Percentiles rank a stretch among this genome's conserved stretches.
These are phyloP conservation scores for Lipotes vexillifer DNA, from an alignment of 2,113 vertebrate genomes.

Conservation along the genomic window DNA sequence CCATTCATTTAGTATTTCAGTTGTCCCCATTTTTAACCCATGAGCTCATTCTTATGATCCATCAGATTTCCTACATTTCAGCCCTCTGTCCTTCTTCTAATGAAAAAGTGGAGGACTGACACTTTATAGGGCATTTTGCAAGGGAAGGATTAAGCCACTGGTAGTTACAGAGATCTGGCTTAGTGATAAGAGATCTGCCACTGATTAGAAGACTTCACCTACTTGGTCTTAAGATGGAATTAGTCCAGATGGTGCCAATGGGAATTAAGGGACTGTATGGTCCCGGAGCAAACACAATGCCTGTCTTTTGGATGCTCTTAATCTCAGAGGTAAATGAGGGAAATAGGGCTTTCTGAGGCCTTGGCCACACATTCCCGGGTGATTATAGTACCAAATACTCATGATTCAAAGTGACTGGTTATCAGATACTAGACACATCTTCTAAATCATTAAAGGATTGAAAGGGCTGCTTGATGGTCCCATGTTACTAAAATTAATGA, in stretches of 20 bases:
- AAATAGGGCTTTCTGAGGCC: background rate
- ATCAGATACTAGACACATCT: conserved; percentile 40
- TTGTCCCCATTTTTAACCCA: background rate
- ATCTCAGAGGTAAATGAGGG: conserved; percentile 54
- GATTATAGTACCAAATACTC: conserved; percentile 48
- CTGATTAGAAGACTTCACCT: background rate
- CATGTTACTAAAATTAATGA: background rate
- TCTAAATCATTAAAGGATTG: conserved; percentile 25
- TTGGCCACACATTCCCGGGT: background rate
- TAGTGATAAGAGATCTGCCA: conserved; percentile 18
- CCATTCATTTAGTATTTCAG: background rate
- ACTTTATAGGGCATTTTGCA: background rate
- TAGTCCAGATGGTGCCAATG: conserved; percentile 44
- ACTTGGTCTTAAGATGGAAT: conserved; percentile 54
- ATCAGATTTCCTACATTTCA: background rate
- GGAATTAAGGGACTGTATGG: conserved; percentile 59
- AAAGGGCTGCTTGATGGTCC: background rate
- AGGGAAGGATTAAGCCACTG: background rate
- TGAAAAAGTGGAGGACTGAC: background rate
- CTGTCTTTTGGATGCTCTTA: background rate
- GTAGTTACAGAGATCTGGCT: conserved; percentile 38
- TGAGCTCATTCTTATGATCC: background rate
- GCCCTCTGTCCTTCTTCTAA: background rate
- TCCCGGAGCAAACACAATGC: conserved; percentile 57
- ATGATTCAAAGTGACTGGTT: conserved; percentile 56